Base-by-base conservation (phyloP, 2,113 vertebrate species). In the Dasyprocta punctata region DNA sequence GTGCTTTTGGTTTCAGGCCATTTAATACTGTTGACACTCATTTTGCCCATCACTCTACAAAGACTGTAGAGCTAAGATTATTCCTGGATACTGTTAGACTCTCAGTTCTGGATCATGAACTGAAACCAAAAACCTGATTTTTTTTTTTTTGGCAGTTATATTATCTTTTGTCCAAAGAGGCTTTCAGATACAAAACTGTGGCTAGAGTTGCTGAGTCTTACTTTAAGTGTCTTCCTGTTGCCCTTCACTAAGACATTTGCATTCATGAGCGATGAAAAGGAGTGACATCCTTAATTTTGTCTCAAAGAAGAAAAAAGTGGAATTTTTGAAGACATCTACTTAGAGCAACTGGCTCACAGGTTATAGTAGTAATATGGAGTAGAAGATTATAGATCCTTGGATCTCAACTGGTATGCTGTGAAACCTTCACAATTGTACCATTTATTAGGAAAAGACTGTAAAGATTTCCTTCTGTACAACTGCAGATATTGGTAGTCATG, bases 111-210 rank as follows among this genome's bases (percentile, higher is more conserved):
- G 77, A 90, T 96, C 93, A 63, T 88, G 28, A 89, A 49, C 49
- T 93, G 61, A 60, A 95, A 75, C 5, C 80, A 90, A 95, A 97
- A 96, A 94, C 95, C 82, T 97, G 85, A 83, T 89, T 38, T 61
- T 93, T 90, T 96, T 94, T 81, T 84, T 82, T 84, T 80, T 80
- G 63, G 82, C 52, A 19, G 12, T 10, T 87, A 4, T 89, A 78
- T 91, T 75, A 82, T 88, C 96, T 97, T 61, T 71, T 20, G 41
- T 61, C 30, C 61, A 63, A 71, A 92, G 24, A 90, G 47, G 7
- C 52, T 92, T 93, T 92, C 44, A 97, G 90, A 96, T 82, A 36
- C 81, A 60, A 86, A 81, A 83, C 17, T 28, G 41, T 49, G 11
- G 13, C 24, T 54, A 17, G n/a, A 52, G 5, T 49, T 65, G 12